Base-by-base conservation (phyloP, 2,888 invertebrate species). In the Saturnia japonica region DNA sequence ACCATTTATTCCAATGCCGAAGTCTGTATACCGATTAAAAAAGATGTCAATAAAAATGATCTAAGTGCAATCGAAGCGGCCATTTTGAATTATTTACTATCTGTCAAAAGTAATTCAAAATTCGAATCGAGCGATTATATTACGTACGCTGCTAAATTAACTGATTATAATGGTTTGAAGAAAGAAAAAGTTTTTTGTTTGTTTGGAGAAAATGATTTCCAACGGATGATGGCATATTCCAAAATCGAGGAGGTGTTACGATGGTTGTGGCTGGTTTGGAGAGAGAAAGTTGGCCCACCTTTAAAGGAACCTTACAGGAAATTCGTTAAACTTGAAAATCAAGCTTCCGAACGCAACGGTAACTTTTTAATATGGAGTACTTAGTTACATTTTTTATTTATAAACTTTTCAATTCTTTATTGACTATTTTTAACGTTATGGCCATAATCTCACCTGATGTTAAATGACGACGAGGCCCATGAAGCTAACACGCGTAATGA, bases 261-360 rank as follows among this genome's bases (percentile, higher is more conserved):
- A 74, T 95, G 95, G 95, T 88, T 95, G 0, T 97, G 97, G 97
- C 82, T 91, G 22, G 88, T 90, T 8, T 97, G 97, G 96, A 91
- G 96, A 74, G 91, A 96, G 74, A 94, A 90, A 19, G 95, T 96
- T 11, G 96, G 96, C 0, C 91, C 91, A 0, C 84, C 88, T 4
- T 95, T 96, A 85, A 95, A 91, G 72, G 79, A 89, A 22, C 85
- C 95, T 2, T 97, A 95, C 83, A 85, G 85, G 6, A 82, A 87
- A 68, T 88, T 96, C 71, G 94, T 96, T 3, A 75, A 84, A 34
- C 81, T 96, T 25, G 95, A 96, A 83, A 97, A 97, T 86, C 76
- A 79, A 42, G 97, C 95, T 3, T 96, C 96, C 3, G 86, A 82
- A 75, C 93, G 94, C 74, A 96, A 95, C 82, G 96, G 97, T 96